Evolutionary conservation across 1,140 invertebrate species (phyloP), one percentile per base, ranked within the genome.

Genomic region (Drosophila eugracilis): DNA sequence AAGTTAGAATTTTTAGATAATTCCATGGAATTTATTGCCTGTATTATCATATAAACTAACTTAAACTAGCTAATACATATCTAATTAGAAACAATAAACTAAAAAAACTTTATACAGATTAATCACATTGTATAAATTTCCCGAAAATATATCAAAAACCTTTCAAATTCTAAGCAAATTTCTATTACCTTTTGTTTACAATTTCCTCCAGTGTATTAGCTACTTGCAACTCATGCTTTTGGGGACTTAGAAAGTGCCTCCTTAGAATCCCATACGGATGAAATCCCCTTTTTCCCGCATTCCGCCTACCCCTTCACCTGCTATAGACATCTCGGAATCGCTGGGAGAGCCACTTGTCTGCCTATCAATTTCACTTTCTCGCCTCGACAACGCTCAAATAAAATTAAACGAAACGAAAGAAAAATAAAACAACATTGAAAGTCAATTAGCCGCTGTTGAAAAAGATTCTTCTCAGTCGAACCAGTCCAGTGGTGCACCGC

Each of bases 321-420:
- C n/a, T n/a, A 36, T 21, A 19, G 49, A 49, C 32, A 41, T 24
- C 21, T 55, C 36, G 30, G 24, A 58, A n/a, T 49, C 44, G 52
- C 57, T 17, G 28, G 53, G 37, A 80, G 71, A 75, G 77, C 41
- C 71, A 80, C 77, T 83, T 70, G 75, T 65, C 71, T 37, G 37
- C 58, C 67, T 66, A 85, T 85, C 81, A 86, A 86, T 85, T 85
- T 85, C 81, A 85, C 81, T 85, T 85, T 85, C 81, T 86, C 77
- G 75, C 59, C 62, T 17, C 39, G 60, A 19, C 53, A 54, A 55
- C 53, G 26, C 37, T 47, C 63, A 50, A 48, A 44, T 45, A 47
- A 58, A 62, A 60, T 65, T 39, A 52, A 39, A 67, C 34, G 36
- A 65, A 28, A 37, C 42, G 7, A 19, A 52, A 39, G 15, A 52